Evolutionary conservation across 2,888 invertebrate species (phyloP), one percentile per base, ranked within the genome.

Genomic region (Halictus ligatus): DNA sequence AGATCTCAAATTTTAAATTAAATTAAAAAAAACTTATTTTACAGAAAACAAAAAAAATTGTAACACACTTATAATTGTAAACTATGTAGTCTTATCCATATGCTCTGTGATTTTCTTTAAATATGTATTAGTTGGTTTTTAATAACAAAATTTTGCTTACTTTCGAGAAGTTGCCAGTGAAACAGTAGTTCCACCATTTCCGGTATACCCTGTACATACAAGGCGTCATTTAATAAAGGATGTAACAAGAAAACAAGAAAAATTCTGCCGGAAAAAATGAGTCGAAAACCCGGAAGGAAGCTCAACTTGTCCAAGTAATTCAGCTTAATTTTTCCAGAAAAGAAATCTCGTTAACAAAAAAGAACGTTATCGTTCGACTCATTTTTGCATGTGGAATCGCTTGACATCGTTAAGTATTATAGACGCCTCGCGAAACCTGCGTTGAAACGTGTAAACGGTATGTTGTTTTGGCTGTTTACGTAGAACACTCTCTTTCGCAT

Each of bases 391-490:
- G 29, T 18, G 18, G 64, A 64, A 64, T 29, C 29, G 7, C 15
- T 29, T 64, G 15, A 54, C 6, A 54, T 18, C 29, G 15, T 64
- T 64, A 64, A 64, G 29, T 64, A 29, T 64, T 64, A 29, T 29
- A 64, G 64, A 64, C 64, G 29, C 35, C 25, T 29, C 64, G 64
- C 75, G 79, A 71, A 85, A 71, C 81, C 77, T 80, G 81, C 83
- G 85, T 75, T 89, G 50, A 74, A 80, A 84, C 69, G 43, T 72
- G 50, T 83, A 78, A 67, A 84, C 77, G 85, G 75, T 87, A 80
- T 60, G 90, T 84, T 88, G 69, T 84, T 10, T 81, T 86, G 83
- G 67, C 77, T 88, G 79, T 81, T 84, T 78, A 46, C 80, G 60
- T 80, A 87, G 78, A 84, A 78, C 69, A 69, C 58, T 18, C 48